phyloP scores from a whole-genome alignment of 2,113 vertebrate species.

The Scophthalmus maximus region DNA sequence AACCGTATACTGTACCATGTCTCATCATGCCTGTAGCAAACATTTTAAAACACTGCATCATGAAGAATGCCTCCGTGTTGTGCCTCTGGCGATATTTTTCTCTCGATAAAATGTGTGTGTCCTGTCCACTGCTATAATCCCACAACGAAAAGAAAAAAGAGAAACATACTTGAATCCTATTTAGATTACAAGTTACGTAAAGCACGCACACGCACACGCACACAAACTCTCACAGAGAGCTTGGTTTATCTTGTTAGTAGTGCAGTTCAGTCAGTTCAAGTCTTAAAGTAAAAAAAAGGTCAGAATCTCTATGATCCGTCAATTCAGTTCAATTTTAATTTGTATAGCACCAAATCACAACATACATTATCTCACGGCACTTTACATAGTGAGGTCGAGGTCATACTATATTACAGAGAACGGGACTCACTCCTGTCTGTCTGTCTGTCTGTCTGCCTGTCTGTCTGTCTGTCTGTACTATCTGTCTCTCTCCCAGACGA shows the following conservation, averaged over 20 bases:
- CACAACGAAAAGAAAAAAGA: slow-evolving; percentile 34
- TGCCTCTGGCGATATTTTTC: too few species aligned
- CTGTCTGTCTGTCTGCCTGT: background rate
- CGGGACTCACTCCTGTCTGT: background rate
- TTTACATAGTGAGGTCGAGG: too few species aligned
- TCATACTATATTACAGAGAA: too few species aligned
- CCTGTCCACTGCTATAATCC: slow-evolving; percentile 40
- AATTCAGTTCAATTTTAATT: too few species aligned
- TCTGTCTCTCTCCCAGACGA: slow-evolving; percentile 81
- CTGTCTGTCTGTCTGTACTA: background rate
- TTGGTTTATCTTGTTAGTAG: slow-evolving; percentile 29
- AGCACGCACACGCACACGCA: slow-evolving; percentile 17
- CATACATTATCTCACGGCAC: too few species aligned
- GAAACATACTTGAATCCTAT: slow-evolving; percentile 43
- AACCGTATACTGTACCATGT: too few species aligned
- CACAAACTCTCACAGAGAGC: slow-evolving; percentile 7
- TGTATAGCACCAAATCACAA: too few species aligned
- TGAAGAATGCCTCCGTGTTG: too few species aligned
- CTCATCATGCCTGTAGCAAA: too few species aligned
- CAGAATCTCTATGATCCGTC: too few species aligned
- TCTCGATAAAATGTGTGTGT: too few species aligned
- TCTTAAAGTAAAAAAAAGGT: slow-evolving; percentile 1
- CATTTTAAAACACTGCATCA: too few species aligned
- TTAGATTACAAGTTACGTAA: slow-evolving; percentile 58
- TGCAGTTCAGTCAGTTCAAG: slow-evolving; percentile 2